These are phyloP conservation scores for Pangasius krempfi DNA, from an alignment of 2,797 vertebrate species.

Conservation along the genomic window DNA sequence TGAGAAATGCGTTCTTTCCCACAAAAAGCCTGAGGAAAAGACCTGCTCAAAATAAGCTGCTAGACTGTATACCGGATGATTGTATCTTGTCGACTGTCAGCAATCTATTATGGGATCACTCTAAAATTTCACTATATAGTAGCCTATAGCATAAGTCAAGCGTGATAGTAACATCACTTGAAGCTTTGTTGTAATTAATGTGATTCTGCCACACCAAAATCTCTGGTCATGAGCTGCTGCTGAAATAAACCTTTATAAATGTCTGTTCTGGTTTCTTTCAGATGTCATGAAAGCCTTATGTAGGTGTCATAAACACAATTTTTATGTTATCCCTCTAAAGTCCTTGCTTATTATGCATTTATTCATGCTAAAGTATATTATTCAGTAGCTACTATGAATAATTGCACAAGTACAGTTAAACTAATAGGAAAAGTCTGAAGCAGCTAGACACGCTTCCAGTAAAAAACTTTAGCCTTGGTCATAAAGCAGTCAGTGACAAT, in stretches of 20 bases:
- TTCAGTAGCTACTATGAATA: background rate
- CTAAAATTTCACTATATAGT: background rate
- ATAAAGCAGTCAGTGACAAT: constrained; percentile 12
- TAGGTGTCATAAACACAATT: background rate
- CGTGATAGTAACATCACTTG: background rate
- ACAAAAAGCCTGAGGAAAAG: background rate
- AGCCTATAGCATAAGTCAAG: background rate
- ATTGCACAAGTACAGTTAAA: background rate
- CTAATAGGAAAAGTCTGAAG: background rate
- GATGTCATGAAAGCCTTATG: background rate
- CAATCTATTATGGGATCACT: background rate
- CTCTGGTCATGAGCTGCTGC: background rate
- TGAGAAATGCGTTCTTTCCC: background rate
- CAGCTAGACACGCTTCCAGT: background rate
- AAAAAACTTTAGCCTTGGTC: background rate
- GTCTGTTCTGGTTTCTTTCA: background rate
- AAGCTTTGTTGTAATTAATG: background rate
- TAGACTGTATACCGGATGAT: background rate
- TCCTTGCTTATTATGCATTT: background rate
- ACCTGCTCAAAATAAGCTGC: background rate
- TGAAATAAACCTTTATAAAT: background rate
- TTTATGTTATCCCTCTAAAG: background rate
- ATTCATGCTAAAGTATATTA: constrained; percentile 6
- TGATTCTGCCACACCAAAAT: background rate
- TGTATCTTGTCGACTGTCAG: background rate